Evolutionary conservation across 1,140 invertebrate species (phyloP), one percentile per base, ranked within the genome.

Genomic region (Drosophila nikananu): DNA sequence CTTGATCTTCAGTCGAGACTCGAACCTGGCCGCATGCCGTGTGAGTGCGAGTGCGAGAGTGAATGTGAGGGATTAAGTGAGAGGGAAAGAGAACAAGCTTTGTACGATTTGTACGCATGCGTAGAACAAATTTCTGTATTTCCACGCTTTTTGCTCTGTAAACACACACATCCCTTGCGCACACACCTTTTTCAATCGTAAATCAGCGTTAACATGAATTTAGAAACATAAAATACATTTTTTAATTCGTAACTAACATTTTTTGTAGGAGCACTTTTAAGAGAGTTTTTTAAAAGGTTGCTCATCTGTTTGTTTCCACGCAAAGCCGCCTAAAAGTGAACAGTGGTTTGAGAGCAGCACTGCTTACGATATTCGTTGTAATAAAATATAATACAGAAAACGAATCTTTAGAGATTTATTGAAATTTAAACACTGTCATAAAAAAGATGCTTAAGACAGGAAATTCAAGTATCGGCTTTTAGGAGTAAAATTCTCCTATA

Each of bases 1-100:
- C 73, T 71, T 60, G 57, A 71, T 77, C 63, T 65, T 52, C 21
- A 76, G 77, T 54, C 72, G 32, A 64, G 61, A 76, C 72, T 51
- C 19, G 15, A 76, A 65, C 60, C 73, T 17, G n/a, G 25, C n/a
- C 19, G 73, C 73, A 75, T 75, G 70, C 59, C 42, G 59, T 5
- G 66, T n/a, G 67, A 57, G 54, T 17, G 65, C 19, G 66, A 55
- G 32, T 37, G 52, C 9, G 19, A 37, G 21, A 23, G 39, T 35
- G 66, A 59, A 71, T 59, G 73, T 21, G 48, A 39, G 25, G 37
- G 32, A 63, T 12, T 37, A 49, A 41, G 19, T 48, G 27, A n/a
- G 27, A 51, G 60, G 52, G 35, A 77, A 44, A 25, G 32, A 67
- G 37, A 70, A 73, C 46, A 72, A 54, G 62, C 30, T 51, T n/a